Conservation (phyloP, 2,797 vertebrate species). For the Danionella dracula region DNA sequence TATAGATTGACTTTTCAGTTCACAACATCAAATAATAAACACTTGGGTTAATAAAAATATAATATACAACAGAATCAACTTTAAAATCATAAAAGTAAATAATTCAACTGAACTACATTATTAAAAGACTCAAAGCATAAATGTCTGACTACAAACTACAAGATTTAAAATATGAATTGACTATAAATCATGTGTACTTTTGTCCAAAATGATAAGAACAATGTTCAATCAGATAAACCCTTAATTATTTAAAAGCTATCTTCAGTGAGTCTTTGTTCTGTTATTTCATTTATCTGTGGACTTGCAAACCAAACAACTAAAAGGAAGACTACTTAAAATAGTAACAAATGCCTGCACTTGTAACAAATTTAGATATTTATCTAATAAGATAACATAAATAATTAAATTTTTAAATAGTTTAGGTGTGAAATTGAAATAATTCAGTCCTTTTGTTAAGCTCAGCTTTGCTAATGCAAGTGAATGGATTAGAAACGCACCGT, state of each 20-base stretch:
- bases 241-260: background rate
- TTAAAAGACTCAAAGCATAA: no score
- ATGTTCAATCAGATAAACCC: background rate
- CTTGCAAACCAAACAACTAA: no score
- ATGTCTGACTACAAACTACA: no score
- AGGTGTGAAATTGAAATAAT: background rate
- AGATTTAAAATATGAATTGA: no score
- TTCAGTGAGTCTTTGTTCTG: background rate
- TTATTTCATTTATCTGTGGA: background rate
- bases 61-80: no score
- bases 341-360: no score
- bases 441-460: background rate
- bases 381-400: constrained; percentile 4
- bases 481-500: constrained; percentile 50
- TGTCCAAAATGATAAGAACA: background rate
- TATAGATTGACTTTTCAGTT: no score
- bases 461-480: constrained; percentile 45
- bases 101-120: background rate
- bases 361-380: no score
- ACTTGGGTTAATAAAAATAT: background rate
- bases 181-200: no score
- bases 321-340: no score
- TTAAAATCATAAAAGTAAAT: background rate
- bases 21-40: no score
- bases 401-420: constrained; percentile 2